These are phyloP conservation scores for Phoxinus phoxinus DNA, from an alignment of 2,113 vertebrate species.

Conservation along the genomic window DNA sequence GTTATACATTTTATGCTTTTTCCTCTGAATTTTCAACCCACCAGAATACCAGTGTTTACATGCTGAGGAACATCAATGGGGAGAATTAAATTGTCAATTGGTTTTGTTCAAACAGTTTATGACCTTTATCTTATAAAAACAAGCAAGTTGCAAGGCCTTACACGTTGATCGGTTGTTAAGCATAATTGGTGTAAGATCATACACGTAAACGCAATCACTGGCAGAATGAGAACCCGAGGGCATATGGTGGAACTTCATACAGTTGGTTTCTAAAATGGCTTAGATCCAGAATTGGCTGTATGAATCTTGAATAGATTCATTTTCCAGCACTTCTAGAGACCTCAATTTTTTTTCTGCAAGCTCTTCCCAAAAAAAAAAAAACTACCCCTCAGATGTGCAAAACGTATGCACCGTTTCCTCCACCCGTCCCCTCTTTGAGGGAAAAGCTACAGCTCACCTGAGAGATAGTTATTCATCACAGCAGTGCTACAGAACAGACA, in stretches of 20 bases:
- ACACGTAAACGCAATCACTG: not conserved
- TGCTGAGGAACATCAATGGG: not conserved
- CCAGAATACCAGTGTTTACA: not conserved
- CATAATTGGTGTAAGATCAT: not conserved
- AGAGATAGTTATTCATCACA: conserved; percentile 63
- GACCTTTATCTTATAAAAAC: not conserved
- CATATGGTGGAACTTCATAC: not conserved
- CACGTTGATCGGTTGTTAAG: not conserved
- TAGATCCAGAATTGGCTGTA: not conserved
- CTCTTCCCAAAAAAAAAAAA: conserved; percentile 13
- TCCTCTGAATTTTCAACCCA: not conserved
- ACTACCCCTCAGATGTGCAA: not conserved
- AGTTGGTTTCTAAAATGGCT: not conserved
- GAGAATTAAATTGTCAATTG: not conserved
- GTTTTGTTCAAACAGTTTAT: not conserved
- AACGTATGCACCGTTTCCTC: not conserved
- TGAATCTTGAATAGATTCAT: not conserved
- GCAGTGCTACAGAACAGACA: conserved; percentile 49
- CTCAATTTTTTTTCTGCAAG: not conserved
- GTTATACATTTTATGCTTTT: not conserved
- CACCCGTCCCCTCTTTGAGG: conserved; percentile 56
- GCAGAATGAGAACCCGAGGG: not conserved
- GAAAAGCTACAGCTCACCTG: conserved; percentile 63
- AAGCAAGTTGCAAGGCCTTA: not conserved
- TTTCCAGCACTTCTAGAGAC: not conserved